Percentiles rank a stretch among this genome's conserved stretches.
Conservation (phyloP, 2,797 vertebrate genomes). For the Varecia variegata region DNA sequence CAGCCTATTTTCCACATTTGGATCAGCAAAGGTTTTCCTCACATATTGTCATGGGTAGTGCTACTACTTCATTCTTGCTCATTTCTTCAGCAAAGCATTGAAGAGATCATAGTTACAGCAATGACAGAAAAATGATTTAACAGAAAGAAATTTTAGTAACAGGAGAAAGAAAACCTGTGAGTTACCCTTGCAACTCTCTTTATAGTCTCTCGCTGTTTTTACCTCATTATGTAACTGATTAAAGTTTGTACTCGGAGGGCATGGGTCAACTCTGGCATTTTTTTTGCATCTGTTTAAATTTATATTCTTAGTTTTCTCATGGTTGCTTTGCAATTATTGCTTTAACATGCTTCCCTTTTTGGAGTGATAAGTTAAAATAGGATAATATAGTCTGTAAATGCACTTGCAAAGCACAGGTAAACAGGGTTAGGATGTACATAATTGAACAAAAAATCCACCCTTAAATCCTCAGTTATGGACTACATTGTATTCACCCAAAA, state of each 20-base stretch:
- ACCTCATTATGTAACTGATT: not conserved
- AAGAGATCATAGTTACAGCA: not conserved
- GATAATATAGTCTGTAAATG: not conserved
- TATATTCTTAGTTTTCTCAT: not conserved
- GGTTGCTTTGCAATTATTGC: not conserved
- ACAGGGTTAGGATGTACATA: not conserved
- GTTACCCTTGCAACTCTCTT: not conserved
- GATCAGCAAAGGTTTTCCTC: not conserved
- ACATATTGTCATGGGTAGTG: fast-evolving
- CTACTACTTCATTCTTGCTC: not conserved
- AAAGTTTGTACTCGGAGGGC: not conserved
- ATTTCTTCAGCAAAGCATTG: not conserved
- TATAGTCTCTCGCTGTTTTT: not conserved
- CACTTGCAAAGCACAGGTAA: not conserved
- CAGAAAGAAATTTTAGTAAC: not conserved
- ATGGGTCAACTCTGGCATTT: not conserved
- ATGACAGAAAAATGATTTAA: not conserved
- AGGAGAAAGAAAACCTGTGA: not conserved
- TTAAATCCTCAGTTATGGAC: not conserved
- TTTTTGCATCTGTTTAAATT: not conserved
- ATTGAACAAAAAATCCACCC: not conserved
- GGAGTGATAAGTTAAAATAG: not conserved
- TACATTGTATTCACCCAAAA: not conserved
- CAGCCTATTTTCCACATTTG: not conserved
- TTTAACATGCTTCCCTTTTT: not conserved